Conservation (phyloP, 2,888 invertebrate genomes). For the Sylvicola cinctus region DNA sequence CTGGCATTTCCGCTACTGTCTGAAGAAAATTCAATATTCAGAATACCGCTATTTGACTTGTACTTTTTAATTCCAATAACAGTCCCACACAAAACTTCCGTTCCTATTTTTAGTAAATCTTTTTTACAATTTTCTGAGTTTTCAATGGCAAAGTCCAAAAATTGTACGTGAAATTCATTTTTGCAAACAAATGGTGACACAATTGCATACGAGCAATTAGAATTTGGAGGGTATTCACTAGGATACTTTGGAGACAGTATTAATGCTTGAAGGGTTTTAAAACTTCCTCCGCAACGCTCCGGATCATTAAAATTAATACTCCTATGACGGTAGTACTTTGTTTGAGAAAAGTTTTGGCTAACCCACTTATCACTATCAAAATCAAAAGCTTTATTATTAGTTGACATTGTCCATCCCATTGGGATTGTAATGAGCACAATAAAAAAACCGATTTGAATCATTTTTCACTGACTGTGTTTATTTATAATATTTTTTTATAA, state of each 20-base stretch:
- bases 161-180: slow-evolving; percentile 30
- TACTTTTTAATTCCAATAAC: slow-evolving; percentile 27
- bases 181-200: slow-evolving; percentile 28
- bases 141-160: slow-evolving; percentile 31
- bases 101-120: slow-evolving; percentile 30
- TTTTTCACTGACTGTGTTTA: no score
- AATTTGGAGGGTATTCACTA: slow-evolving; percentile 22
- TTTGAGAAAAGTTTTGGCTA: no score
- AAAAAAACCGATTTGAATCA: no score
- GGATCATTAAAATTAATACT: background rate
- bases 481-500: no score
- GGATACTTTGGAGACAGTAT: slow-evolving; percentile 33
- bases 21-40: slow-evolving; percentile 28
- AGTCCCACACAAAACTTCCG: slow-evolving; percentile 30
- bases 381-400: no score
- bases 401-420: no score
- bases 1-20: slow-evolving; percentile 16
- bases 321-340: background rate
- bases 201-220: slow-evolving; percentile 28
- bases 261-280: slow-evolving; percentile 26
- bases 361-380: no score
- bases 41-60: slow-evolving; percentile 24
- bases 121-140: slow-evolving; percentile 27
- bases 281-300: slow-evolving; percentile 22
- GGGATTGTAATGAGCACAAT: no score